phyloP scores from a whole-genome alignment of 2,113 vertebrate species.

The Galbula dea region DNA sequence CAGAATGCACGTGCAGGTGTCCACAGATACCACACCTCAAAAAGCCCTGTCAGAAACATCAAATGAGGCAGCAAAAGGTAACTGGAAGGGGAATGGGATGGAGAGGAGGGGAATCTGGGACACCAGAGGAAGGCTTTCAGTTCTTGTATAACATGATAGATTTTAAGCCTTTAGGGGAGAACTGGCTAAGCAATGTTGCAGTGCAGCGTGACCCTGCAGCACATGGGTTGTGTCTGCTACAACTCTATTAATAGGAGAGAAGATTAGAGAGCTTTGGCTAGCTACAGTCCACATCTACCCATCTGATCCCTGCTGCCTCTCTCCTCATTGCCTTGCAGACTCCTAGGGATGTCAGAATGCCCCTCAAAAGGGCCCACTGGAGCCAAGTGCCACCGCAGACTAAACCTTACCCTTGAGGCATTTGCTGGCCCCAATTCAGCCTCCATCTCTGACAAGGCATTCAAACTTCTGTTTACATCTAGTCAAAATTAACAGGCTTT shows the following conservation, averaged over 20 bases:
- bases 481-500: background rate
- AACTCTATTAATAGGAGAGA: constrained; percentile 34
- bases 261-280: background rate
- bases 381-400: background rate
- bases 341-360: accelerated
- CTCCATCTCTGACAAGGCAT: background rate
- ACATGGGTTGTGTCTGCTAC: constrained; percentile 40
- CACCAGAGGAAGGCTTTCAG: background rate
- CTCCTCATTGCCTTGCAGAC: background rate
- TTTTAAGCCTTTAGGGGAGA: constrained; percentile 46
- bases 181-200: background rate
- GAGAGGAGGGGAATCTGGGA: constrained; percentile 14
- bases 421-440: background rate
- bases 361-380: background rate
- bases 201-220: constrained; percentile 42
- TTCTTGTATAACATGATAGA: constrained; percentile 3
- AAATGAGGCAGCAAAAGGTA: background rate
- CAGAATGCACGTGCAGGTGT: accelerated
- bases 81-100: background rate
- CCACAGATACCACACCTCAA: background rate
- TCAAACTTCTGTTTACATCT: background rate
- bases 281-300: background rate
- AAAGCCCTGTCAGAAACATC: background rate
- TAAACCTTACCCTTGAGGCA: background rate
- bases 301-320: background rate